These are phyloP conservation scores for Catamblyrhynchus diadema DNA, from an alignment of 2,797 vertebrate species.

Conservation along the genomic window DNA sequence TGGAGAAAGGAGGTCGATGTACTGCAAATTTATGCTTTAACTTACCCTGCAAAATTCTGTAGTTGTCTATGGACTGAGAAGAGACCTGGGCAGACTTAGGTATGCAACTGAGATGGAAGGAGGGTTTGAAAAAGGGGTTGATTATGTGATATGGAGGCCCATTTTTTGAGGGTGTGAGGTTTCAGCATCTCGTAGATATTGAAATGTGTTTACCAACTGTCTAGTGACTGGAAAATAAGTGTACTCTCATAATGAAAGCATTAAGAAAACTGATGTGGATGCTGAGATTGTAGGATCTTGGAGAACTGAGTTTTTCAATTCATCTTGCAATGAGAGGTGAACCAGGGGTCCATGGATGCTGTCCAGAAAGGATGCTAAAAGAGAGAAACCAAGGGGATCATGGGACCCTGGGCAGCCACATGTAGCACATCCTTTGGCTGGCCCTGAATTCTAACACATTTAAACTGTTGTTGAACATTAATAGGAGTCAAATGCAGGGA, in stretches of 20 bases:
- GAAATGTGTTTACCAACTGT: neutral
- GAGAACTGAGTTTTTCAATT: neutral
- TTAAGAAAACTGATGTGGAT: neutral
- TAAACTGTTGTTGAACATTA: neutral
- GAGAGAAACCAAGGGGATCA: neutral
- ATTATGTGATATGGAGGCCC: neutral
- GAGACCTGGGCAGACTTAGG: neutral
- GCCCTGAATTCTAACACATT: neutral
- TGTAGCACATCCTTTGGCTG: fast-evolving
- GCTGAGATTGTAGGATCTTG: neutral
- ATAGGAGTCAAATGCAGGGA: neutral
- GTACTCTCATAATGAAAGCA: neutral
- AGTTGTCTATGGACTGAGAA: neutral
- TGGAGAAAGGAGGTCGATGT: neutral
- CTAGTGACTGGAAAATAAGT: neutral
- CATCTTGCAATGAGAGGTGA: neutral
- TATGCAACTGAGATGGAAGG: neutral
- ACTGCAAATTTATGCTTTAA: neutral
- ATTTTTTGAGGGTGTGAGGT: neutral
- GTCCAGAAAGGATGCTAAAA: neutral
- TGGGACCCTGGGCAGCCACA: neutral
- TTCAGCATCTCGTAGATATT: neutral
- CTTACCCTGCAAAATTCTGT: neutral
- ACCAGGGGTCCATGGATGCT: neutral
- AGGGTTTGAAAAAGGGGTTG: neutral